Evolutionary conservation across 2,797 vertebrate species (phyloP).

Genomic region (Ptychadena robeensis): DNA sequence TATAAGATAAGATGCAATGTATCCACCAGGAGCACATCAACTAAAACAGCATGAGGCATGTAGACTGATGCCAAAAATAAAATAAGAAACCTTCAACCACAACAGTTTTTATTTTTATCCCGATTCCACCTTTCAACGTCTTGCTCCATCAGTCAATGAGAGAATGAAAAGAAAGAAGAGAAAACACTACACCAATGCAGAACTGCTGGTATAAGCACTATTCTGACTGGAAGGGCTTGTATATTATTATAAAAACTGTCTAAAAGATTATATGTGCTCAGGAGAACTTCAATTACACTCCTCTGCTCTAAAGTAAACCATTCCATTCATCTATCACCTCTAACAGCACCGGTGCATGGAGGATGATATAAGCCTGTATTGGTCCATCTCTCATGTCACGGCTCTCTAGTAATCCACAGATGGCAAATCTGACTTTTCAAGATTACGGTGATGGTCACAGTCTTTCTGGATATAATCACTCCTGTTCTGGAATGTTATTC

Average conservation of each 20-base stretch:
- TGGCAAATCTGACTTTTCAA: too few species aligned
- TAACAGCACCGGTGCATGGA: too few species aligned
- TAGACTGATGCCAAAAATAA: background rate
- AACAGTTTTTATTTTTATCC: constrained; percentile 25
- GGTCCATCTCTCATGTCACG: too few species aligned
- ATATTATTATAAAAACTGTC: constrained; percentile 4
- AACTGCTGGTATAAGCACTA: constrained; percentile 19
- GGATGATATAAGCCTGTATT: too few species aligned
- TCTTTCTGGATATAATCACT: too few species aligned
- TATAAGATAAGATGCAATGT: background rate
- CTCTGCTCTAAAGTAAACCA: too few species aligned
- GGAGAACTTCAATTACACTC: too few species aligned
- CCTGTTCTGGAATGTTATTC: too few species aligned
- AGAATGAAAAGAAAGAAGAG: background rate
- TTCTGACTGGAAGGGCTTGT: background rate
- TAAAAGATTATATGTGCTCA: background rate
- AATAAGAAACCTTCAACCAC: constrained; percentile 23
- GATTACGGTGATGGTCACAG: too few species aligned
- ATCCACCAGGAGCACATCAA: constrained; percentile 26
- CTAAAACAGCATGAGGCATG: constrained; percentile 14
- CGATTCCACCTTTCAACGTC: constrained; percentile 5
- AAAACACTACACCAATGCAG: constrained; percentile 1
- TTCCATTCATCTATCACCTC: too few species aligned
- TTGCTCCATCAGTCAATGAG: background rate
- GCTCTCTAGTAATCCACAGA: too few species aligned